Conservation (phyloP, 2,797 vertebrate species). For the Neosalanx taihuensis region DNA sequence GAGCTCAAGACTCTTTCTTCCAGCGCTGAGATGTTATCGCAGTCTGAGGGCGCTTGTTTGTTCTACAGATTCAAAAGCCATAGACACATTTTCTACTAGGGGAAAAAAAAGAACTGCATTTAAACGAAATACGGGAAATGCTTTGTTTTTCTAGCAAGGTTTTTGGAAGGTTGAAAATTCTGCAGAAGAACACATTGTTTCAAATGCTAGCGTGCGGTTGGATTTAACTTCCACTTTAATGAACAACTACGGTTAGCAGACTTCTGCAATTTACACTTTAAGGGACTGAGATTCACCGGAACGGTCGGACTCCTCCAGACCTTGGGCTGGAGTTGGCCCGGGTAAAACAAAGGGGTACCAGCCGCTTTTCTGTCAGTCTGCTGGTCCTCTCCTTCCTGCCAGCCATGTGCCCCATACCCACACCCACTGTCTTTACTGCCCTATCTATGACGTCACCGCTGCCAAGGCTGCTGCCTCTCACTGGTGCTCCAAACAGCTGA, state of each 20-base stretch:
- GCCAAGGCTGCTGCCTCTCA: slow-evolving; percentile 82
- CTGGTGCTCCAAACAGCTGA: slow-evolving; percentile 79
- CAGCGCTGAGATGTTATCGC: slow-evolving; percentile 66
- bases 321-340: slow-evolving; percentile 71
- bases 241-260: no score
- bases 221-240: no score
- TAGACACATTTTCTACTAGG: slow-evolving; percentile 41
- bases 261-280: no score
- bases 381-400: neutral
- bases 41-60: slow-evolving; percentile 59
- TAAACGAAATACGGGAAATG: slow-evolving; percentile 13
- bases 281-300: no score
- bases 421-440: slow-evolving; percentile 64
- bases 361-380: slow-evolving; percentile 65
- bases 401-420: slow-evolving; percentile 19
- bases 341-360: slow-evolving; percentile 69
- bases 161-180: slow-evolving; percentile 26
- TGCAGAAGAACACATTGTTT: neutral
- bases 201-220: no score
- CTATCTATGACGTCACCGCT: slow-evolving; percentile 80
- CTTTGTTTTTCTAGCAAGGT: neutral
- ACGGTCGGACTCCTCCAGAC: slow-evolving; percentile 57
- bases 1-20: slow-evolving; percentile 50
- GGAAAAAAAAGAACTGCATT: slow-evolving; percentile 38
- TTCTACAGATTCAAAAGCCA: slow-evolving; percentile 60